Evolutionary conservation across 2,797 vertebrate genomes (phyloP), one percentile per base, ranked within the genome.

Genomic region (Apogon hyalosoma): DNA sequence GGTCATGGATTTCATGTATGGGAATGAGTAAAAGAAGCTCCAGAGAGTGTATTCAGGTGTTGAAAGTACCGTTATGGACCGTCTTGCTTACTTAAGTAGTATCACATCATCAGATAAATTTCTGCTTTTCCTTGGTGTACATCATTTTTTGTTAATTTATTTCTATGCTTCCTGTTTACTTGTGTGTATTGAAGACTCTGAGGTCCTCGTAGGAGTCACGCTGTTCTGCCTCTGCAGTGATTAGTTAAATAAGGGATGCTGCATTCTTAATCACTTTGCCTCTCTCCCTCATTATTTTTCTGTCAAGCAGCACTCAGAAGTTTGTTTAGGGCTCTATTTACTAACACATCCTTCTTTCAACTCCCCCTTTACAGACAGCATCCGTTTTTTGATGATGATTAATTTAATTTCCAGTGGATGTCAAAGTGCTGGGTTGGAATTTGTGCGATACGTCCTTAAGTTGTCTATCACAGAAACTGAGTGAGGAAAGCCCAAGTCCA

Each of bases 201-300:
- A 66, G 40, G 66, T 74, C 65, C 63, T 80, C 47, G 56, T 13
- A 60, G 48, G 51, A 82, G 67, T 76, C 52, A 38, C 21, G 11
- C 58, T 61, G 24, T 40, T 71, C 45, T 60, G 68, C 33, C 57
- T 78, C 68, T 40, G 55, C 47, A 55, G 61, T 77, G 40, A 63
- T 82, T 72, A 75, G 63, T 75, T 75, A 55, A 82, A 84, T 75
- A 83, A 63, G 40, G 42, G 63, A 75, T 73, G 70, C 69, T 77
- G 63, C 55, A 55, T 77, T 77, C 68, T 78, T 84, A 77, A 86
- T 88, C 62, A 57, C 65, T 63, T 69, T 63, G 50, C 59, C 64
- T 72, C 80, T 80, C 60, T 63, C 52, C 63, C 64, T 87, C 71
- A 71, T 88, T 79, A 87, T 88, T 75, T 85, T 75, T 62, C 69